Evolutionary conservation across 1,140 invertebrate species (phyloP).

Genomic region (Papilio xuthus): DNA sequence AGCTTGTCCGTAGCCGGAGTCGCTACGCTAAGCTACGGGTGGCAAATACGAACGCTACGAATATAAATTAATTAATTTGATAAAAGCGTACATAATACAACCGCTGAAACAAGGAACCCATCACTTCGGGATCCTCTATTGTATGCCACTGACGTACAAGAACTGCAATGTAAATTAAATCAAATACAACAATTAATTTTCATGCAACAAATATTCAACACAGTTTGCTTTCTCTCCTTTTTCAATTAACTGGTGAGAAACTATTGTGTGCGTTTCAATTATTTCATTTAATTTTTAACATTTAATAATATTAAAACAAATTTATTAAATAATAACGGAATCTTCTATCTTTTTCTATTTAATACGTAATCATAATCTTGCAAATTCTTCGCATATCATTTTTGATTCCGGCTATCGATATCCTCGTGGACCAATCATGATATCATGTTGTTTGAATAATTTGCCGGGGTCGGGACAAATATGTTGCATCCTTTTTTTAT

Average conservation of each 20-base stretch:
- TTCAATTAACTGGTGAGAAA: background rate
- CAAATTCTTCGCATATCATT: background rate
- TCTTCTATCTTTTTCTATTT: background rate
- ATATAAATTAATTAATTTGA: constrained; percentile 11
- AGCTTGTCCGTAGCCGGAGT: background rate
- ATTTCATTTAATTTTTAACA: background rate
- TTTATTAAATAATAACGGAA: too few species aligned
- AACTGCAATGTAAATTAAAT: background rate
- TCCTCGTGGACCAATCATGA: background rate
- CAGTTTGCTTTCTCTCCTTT: background rate
- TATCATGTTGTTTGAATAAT: background rate
- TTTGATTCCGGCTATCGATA: background rate
- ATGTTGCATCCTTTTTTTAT: background rate
- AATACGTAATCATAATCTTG: background rate
- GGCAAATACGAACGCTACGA: background rate
- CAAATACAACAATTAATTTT: background rate
- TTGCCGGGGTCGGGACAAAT: background rate
- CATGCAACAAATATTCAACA: background rate
- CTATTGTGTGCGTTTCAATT: background rate
- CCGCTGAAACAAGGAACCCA: background rate
- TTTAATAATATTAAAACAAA: too few species aligned
- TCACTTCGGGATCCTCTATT: background rate
- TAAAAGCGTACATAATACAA: constrained; percentile 3
- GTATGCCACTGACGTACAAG: background rate
- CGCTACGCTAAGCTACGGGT: background rate